Base-by-base conservation (phyloP, 1,140 invertebrate species). In the Acromyrmex heyeri region DNA sequence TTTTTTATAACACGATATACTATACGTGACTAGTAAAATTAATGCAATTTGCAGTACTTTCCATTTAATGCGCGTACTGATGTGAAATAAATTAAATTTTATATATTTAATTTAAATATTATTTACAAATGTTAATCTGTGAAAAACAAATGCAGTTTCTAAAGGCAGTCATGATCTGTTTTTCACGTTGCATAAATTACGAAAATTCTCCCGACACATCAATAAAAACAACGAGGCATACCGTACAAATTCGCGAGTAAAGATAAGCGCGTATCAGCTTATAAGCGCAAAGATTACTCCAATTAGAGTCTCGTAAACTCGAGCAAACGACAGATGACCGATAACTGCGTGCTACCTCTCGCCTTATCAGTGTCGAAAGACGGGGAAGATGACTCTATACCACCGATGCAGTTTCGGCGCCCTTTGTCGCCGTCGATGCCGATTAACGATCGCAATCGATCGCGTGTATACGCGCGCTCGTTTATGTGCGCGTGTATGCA, bases 361-460 rank as follows among this genome's bases (percentile, higher is more conserved):
- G 34, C 14, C 53, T 82, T 73, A 82, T 64, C 87, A 16, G 24
- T 34, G 53, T 75, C 75, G 69, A 78, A 79, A 86, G 86, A 77
- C 79, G 34, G 34, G 34, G 61, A 18, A 86, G 61, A 85, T 38
- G 38, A 77, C n/a, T 24, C 8, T 61, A 27, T 59, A 16, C 21
- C 38, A 44, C 12, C 86, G 88, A 67, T 79, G 89, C 86, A 14
- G 86, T 87, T 90, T 87, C 75, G 86, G 79, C 65, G 88, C 62
- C 50, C 69, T 24, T 16, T 21, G 34, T 2, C 8, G 24, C 30
- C 55, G 24, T 14, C 55, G 48, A 16, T 18, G 50, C 27, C 55
- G 86, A 78, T 86, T 62, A 16, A 50, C n/a, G 79, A 24, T 24
- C 18, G 21, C 30, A 69, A 38, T 24, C 53, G 21, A 64, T 62